Evolutionary conservation across 2,888 invertebrate species (phyloP), one percentile per base, ranked within the genome.

Genomic region (Pseudanteris insignis): DNA sequence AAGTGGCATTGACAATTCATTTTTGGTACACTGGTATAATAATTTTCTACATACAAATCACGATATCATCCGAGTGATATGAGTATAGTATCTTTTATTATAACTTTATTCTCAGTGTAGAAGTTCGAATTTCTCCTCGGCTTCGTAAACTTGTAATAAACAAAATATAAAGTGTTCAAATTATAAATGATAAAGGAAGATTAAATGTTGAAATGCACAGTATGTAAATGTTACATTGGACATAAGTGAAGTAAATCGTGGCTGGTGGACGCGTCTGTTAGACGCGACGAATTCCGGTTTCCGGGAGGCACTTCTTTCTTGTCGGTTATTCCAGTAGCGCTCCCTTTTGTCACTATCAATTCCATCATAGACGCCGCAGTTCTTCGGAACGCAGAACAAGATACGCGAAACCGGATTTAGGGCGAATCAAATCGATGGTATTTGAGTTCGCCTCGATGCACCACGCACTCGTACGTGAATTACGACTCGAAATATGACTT

Each of bases 281-380:
- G 76, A 73, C 75, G 72, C 73, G 75, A 70, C 76, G 66, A 68
- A 67, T 75, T 76, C 75, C 74, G 74, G 72, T 70, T 74, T 72
- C 73, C 76, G 75, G 73, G 48, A 62, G 63, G 63, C 64, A 66
- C 68, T 64, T 67, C 65, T 62, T 60, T 63, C 61, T 48, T 53
- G 30, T 43, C 38, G 18, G 33, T 40, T 59, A 34, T 40, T 11
- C 48, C 21, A 43, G 51, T 48, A 54, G 46, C 54, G 8, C 21
- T 37, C 41, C 51, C 46, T 63, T 44, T 59, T 55, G 38, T 46
- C 38, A 40, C 43, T 47, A 54, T 59, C 62, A 63, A 65, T 64
- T 61, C 59, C 65, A 24, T 47, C 37, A 47, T 51, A 37, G 32
- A 26, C 26, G 18, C 29, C 50, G 48, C 38, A 10, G 32, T 8